Evolutionary conservation across 2,888 invertebrate species (phyloP), one percentile per base, ranked within the genome.

Genomic region (Mimumesa dahlbomi): DNA sequence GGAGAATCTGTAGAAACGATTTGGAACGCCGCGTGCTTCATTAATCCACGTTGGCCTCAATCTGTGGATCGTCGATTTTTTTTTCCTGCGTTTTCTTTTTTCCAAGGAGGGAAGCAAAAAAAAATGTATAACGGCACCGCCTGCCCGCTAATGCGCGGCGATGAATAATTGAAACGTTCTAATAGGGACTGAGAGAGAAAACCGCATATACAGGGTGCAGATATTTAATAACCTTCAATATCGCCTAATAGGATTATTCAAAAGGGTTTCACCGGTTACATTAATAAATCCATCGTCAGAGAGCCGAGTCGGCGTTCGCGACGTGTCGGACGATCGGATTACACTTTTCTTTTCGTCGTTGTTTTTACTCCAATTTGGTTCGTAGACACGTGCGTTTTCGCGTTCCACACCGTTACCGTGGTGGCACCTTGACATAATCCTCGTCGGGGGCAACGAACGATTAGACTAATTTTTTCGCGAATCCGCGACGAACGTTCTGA

Each of bases 161-260:
- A 7, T 22, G 72, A 75, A 77, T 79, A 78, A 82, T 79, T 77
- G 75, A 82, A 74, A 76, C 75, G 50, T 73, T 42, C 42, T 31
- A 14, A 18, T 52, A 57, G 40, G 42, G 36, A 42, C 43, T 42
- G 43, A 19, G n/a, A 31, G 56, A 50, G 34, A 21, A 49, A 52
- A 16, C 50, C 38, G 42, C 16, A 48, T 22, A 53, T n/a, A 9
- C 13, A 16, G 13, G 54, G 62, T 40, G 48, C 67, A 79, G 82
- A 85, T 85, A 86, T 86, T 87, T 87, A 87, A 88, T 85, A 87
- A 87, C 79, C 83, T 85, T 85, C 83, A 79, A 86, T 88, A 74
- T 84, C 83, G 72, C 64, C 82, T 88, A 88, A 88, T 82, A 76
- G 84, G 85, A 87, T 88, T 84, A 85, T 81, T 79, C 79, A 75